Base-by-base conservation (phyloP, 2,888 invertebrate genomes). In the Meteorus colon region DNA sequence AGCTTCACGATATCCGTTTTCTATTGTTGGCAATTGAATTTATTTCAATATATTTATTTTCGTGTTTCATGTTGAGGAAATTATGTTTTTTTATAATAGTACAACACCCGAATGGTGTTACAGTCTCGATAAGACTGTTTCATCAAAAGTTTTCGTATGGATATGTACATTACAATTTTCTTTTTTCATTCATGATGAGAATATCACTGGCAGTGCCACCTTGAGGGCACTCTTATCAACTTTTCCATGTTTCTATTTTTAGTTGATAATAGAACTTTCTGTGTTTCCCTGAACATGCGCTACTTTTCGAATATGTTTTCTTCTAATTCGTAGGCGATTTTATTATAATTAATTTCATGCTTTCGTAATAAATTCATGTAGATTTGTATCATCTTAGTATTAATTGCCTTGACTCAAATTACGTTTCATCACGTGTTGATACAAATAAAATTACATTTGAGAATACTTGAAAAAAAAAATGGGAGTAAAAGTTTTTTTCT, bases 61-160 rank as follows among this genome's bases (percentile, higher is more conserved):
- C 63, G 34, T 29, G 29, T 34, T 10, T 67, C n/a, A 37, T 24
- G 48, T 27, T 41, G 6, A 29, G 24, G 6, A 45, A 24, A 27
- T 68, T 31, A 31, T 29, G 10, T 34, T 55, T 59, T 34, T 31
- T 48, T 70, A 27, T 51, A 59, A 27, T 10, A 19, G 34, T 48
- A 59, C 41, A 24, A 51, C 34, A 19, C 27, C 29, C 51, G 48
- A 68, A 66, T 19, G 37, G 51, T 29, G 12, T 10, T 34, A 55
- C 31, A 69, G n/a, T 69, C 69, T 8, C 31, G 69, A 69, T 12
- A n/a, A 51, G 27, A 70, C 69, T 70, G 41, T 34, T 16, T 6
- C n/a, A 55, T 59, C n/a, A 31, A 70, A 70, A 55, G 19, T 70
- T 70, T 59, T 31, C 19, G 37, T 34, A n/a, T 29, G 19, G 16